Base-by-base conservation (phyloP, 2,113 vertebrate genomes). In the Chaetorhynchus papuensis region DNA sequence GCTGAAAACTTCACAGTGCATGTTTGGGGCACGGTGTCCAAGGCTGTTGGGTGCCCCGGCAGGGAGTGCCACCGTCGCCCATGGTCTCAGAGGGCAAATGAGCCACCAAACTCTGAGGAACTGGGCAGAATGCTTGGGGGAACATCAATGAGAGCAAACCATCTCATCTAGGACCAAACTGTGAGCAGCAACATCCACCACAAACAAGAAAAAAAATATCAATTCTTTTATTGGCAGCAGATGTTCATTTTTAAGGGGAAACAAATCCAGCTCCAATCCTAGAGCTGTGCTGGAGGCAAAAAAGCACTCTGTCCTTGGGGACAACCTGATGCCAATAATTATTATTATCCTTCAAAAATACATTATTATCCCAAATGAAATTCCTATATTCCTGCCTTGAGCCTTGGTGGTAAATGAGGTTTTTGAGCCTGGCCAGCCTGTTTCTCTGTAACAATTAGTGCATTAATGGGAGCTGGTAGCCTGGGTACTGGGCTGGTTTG, bases 21-120 rank as follows among this genome's bases (percentile, higher is more conserved):
- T 2, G 2, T 7, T 30, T 13, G 61, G 59, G 60, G 2, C 1
- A 4, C 4, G 0, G 31, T 1, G 1, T 16, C 53, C n/a, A 45
- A 2, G 5, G 26, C 65, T 54, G 39, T 28, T 44, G 13, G 4
- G 39, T 7, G 1, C 17, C 63, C 10, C 1, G 5, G 2, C 56
- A 11, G 49, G 10, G 7, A 52, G 56, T 15, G 78, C 42, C 42
- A 27, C 4, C 0, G 0, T 9, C 60, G 9, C 39, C 41, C 13
- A 1, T 1, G 2, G 45, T 30, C 47, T 14, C 3, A 1, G 59
- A 9, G 49, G 27, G 28, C 44, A 22, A 44, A 20, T 2, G 3
- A 42, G 13, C 3, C 74, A 12, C 9, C 54, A 33, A 1, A 13
- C 50, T 18, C 39, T 7, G 4, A 54, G 21, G 35, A 44, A 6